Percentiles rank a stretch among this genome's conserved stretches.
phyloP scores from a whole-genome alignment of 1,140 invertebrate genomes.

The Ridgeia piscesae region DNA sequence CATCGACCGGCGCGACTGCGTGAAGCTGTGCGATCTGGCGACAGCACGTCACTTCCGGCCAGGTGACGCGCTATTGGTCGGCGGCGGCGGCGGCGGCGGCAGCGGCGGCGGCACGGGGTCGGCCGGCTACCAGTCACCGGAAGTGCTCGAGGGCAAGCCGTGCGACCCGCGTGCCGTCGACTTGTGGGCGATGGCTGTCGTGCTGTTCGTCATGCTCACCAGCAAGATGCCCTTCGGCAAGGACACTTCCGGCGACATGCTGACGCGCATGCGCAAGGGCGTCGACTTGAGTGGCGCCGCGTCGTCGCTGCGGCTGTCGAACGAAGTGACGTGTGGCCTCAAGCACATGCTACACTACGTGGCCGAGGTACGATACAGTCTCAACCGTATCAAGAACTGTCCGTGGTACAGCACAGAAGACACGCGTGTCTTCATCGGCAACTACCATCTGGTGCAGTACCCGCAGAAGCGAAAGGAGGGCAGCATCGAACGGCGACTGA shows the following conservation, averaged over 20 bases:
- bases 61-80: slow-evolving; percentile 33
- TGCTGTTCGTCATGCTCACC: slow-evolving; percentile 42
- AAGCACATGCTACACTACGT: slow-evolving; percentile 37
- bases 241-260: slow-evolving; percentile 34
- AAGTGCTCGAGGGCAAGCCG: slow-evolving; percentile 36
- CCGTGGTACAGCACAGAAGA: slow-evolving; percentile 34
- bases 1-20: slow-evolving; percentile 36
- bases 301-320: slow-evolving; percentile 25
- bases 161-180: slow-evolving; percentile 42
- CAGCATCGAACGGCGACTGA: not conserved
- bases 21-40: slow-evolving; percentile 46
- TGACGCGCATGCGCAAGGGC: slow-evolving; percentile 32
- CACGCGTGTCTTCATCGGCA: slow-evolving; percentile 40
- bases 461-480: slow-evolving; percentile 37
- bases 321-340: slow-evolving; percentile 36
- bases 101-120: slow-evolving; percentile 24
- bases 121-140: slow-evolving; percentile 38
- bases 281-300: slow-evolving; percentile 26
- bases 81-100: not conserved
- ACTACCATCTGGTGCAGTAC: slow-evolving; percentile 41
- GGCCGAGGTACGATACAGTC: slow-evolving; percentile 34
- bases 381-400: slow-evolving; percentile 36
- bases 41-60: slow-evolving; percentile 34
- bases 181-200: slow-evolving; percentile 43
- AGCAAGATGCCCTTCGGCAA: slow-evolving; percentile 43